These are phyloP conservation scores for Zaprionus lineosus DNA, from an alignment of 2,888 invertebrate species.

Conservation along the genomic window DNA sequence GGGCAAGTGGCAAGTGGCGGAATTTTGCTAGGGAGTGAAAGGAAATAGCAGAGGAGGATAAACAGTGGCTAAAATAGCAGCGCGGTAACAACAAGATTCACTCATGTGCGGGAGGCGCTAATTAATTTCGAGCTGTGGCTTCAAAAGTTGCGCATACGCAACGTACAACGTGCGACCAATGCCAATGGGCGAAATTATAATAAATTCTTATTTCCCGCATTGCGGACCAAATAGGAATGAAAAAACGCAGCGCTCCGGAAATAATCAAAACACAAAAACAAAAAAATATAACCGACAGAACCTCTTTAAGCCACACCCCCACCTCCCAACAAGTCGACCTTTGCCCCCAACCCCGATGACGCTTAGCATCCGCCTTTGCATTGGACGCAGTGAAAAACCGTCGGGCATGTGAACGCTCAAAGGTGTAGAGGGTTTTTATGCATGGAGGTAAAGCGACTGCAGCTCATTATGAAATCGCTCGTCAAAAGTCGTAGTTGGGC, in stretches of 20 bases:
- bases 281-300: constrained; percentile 35
- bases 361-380: constrained; percentile 31
- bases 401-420: constrained; percentile 25
- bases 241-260: constrained; percentile 56
- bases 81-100: constrained; percentile 7
- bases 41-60: neutral
- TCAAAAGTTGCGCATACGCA: constrained; percentile 60
- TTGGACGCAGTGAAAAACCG: constrained; percentile 20
- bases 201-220: constrained; percentile 25
- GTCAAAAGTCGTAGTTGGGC: constrained; percentile 12
- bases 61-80: too few relatives aligned
- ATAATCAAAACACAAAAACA: constrained; percentile 54
- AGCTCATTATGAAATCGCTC: constrained; percentile 56
- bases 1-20: constrained; percentile 16
- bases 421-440: neutral
- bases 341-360: too few relatives aligned
- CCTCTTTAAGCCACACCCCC: neutral
- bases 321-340: neutral
- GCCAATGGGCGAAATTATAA: constrained; percentile 52
- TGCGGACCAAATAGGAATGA: constrained; percentile 37
- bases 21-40: constrained; percentile 11
- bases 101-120: constrained; percentile 54
- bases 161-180: constrained; percentile 41
- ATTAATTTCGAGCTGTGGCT: constrained; percentile 61
- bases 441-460: constrained; percentile 33